Evolutionary conservation across 1,140 invertebrate species (phyloP).

Genomic region (Papilio machaon): DNA sequence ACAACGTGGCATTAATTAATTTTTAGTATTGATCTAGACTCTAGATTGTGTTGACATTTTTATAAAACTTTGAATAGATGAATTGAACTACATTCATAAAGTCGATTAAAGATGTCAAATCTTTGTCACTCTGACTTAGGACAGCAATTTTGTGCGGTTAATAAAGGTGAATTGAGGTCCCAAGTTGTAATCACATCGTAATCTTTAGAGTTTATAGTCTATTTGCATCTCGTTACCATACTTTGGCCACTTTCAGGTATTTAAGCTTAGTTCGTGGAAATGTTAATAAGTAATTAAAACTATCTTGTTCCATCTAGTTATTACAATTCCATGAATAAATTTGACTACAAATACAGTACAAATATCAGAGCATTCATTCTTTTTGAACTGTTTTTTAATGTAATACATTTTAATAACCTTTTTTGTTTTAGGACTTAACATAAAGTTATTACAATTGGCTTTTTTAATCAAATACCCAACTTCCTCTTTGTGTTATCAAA

Average conservation of each 20-base stretch:
- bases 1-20: not conserved
- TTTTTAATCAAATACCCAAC: not conserved
- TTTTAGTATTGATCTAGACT: not conserved
- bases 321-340: no score
- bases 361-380: not conserved
- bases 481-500: not conserved
- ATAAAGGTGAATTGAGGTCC: constrained; percentile 5
- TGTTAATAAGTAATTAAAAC: not conserved
- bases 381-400: not conserved
- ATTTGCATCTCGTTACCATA: not conserved
- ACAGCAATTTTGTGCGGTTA: not conserved
- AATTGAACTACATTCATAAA: not conserved
- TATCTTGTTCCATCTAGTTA: not conserved
- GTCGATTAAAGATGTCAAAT: not conserved
- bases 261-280: not conserved
- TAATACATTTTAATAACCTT: not conserved
- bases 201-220: not conserved
- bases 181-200: not conserved
- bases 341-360: not conserved
- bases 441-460: not conserved
- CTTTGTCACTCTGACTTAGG: not conserved
- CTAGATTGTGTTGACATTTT: not conserved
- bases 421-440: not conserved
- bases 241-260: not conserved
- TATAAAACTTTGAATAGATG: not conserved